A percentile compares a stretch with the other conserved stretches of the same genome.
Evolutionary conservation across 1,140 invertebrate species (phyloP).

Genomic region (Brachystomella parvula): DNA sequence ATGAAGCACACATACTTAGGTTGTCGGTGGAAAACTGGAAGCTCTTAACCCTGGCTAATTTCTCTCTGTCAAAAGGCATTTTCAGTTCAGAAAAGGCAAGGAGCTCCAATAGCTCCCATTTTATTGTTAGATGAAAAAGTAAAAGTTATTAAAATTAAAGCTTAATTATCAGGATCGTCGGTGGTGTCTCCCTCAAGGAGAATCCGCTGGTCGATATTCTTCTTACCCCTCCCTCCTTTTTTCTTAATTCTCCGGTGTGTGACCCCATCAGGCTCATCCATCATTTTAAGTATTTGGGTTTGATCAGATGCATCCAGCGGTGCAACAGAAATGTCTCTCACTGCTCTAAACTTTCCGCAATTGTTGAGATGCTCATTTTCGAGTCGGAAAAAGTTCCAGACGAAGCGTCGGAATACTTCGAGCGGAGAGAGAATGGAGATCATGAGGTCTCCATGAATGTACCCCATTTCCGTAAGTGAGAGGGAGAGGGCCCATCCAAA

Average conservation of each 20-base stretch:
- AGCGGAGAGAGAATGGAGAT: constrained; percentile 77
- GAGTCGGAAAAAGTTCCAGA: constrained; percentile 99
- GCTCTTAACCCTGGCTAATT: too few species aligned
- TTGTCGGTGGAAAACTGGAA: too few species aligned
- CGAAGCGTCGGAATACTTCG: constrained; percentile 87
- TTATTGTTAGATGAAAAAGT: background rate
- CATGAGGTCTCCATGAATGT: constrained; percentile 74
- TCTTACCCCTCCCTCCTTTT: constrained; percentile 44
- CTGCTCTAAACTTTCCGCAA: constrained; percentile 97
- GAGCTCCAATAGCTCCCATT: background rate
- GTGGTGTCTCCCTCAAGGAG: constrained; percentile 51
- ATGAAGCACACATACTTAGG: too few species aligned
- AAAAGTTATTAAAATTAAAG: background rate
- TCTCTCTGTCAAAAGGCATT: too few species aligned
- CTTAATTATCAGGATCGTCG: constrained; percentile 42
- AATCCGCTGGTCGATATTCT: constrained; percentile 44
- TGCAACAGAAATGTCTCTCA: constrained; percentile 94
- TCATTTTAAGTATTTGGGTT: constrained; percentile 81
- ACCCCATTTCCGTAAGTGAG: constrained; percentile 71
- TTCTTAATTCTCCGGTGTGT: constrained; percentile 60
- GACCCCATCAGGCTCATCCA: constrained; percentile 87
- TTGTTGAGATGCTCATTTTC: constrained; percentile 99
- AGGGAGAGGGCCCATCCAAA: constrained; percentile 89
- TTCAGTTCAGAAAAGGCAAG: too few species aligned
- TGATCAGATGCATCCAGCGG: constrained; percentile 53